Base-by-base conservation (phyloP, 2,888 invertebrate species). In the Meliscaeva auricollis region DNA sequence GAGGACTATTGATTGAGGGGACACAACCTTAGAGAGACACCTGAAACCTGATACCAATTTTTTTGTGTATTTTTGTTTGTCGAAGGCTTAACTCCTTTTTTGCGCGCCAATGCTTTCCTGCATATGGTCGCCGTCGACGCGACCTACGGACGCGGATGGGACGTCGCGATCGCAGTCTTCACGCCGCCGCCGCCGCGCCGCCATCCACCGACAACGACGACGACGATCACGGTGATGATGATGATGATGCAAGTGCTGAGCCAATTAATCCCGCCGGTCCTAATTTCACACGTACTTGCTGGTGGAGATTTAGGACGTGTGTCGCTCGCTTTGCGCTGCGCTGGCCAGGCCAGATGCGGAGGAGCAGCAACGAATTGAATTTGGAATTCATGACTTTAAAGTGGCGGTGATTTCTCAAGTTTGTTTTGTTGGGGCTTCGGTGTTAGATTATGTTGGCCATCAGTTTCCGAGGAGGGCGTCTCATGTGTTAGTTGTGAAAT, bases 241-340 rank as follows among this genome's bases (percentile, higher is more conserved):
- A 83, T 78, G 83, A 75, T 72, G 84, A 75, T 84, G 84, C 79
- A 84, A 84, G 79, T 84, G 79, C 79, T 72, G 84, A 84, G 84
- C 84, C 84, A 84, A 84, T 84, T 84, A 84, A 84, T 84, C 79
- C 84, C 58, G 84, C 66, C 75, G 72, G 75, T 84, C 84, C 84
- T 84, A 84, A 84, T 84, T 84, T 84, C 84, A 79, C 84, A 84
- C 84, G 72, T 84, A 79, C 75, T 84, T 75, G 75, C 30, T 17
- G 22, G 17, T 32, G 48, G 70, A 84, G 79, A 84, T 79, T 84
- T 76, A 84, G 79, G 48, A 75, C 66, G 50, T 68, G 66, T 72
- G 84, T 72, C 73, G 30, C 32, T 22, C n/a, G 13, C 22, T 9
- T 26, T 30, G 4, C 26, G 2, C 26, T 26, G 26, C 3, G 3